Base-by-base conservation (phyloP, 2,888 invertebrate species). In the Eupithecia pulchellata region DNA sequence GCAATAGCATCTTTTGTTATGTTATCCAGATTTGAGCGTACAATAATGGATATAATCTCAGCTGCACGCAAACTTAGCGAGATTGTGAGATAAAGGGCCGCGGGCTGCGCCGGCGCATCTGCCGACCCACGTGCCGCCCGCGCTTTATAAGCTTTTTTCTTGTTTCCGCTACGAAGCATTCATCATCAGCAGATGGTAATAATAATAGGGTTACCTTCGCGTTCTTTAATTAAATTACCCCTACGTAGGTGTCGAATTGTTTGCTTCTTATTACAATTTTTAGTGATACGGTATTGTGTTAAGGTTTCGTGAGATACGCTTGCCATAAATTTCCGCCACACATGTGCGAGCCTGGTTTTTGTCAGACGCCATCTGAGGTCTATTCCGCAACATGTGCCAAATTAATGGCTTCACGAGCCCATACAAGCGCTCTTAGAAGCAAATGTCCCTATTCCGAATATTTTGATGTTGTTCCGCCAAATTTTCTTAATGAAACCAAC, bases 91-190 rank as follows among this genome's bases (percentile, higher is more conserved):
- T 92, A 90, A 89, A 89, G 84, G 83, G 83, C 81, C 81, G 77
- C 82, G 77, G 84, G 90, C 88, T 88, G 91, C 88, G 88, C 88
- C 75, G 79, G 88, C 90, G 88, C 93, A 93, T 93, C 92, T 94
- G 93, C 88, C 93, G 77, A 80, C 93, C 93, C 93, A 94, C 93
- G 93, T 94, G 93, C 89, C 89, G 88, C 88, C 84, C 81, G 89
- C 86, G 88, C 89, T 84, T 81, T 81, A 81, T 85, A 84, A 79
- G 75, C 87, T 87, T 87, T 89, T 89, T 91, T 77, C 73, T 77
- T 89, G 84, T 90, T 89, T 88, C 83, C 85, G 85, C 83, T 75
- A 81, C 84, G 80, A 85, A 86, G 82, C 91, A 92, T 92, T 91
- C 86, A 91, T 92, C 91, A 92, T 91, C 85, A 88, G 86, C 92